Evolutionary conservation across 2,113 vertebrate genomes (phyloP).

Genomic region (Platanista minor): DNA sequence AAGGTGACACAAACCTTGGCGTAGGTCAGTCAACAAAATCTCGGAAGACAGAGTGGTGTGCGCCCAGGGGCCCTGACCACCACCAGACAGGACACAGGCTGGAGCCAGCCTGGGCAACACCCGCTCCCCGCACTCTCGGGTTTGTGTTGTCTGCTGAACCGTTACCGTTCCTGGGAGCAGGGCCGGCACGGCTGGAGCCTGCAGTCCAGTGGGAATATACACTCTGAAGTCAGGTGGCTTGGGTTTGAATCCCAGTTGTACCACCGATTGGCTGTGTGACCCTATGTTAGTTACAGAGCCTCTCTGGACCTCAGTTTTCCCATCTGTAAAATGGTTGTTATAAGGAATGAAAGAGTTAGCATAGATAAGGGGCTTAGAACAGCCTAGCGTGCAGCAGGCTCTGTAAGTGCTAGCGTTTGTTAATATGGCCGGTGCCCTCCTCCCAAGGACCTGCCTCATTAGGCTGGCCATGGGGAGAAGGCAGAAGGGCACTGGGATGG

Average conservation of each 20-base stretch:
- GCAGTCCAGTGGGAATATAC: not conserved
- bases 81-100: not conserved
- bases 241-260: not conserved
- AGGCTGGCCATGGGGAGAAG: not conserved
- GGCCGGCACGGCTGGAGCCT: not conserved
- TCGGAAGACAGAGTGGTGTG: not conserved
- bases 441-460: not conserved
- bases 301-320: not conserved
- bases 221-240: not conserved
- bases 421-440: not conserved
- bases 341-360: not conserved
- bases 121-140: rapidly evolving
- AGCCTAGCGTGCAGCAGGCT: not conserved
- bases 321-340: not conserved
- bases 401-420: not conserved
- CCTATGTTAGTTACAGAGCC: not conserved
- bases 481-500: not conserved
- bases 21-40: not conserved
- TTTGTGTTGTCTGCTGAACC: not conserved
- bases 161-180: not conserved
- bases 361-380: not conserved
- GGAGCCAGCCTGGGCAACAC: not conserved
- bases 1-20: not conserved
- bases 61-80: rapidly evolving
- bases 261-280: not conserved